Evolutionary conservation across 2,888 invertebrate genomes (phyloP).

Genomic region (Sarcophaga caerulescens): DNA sequence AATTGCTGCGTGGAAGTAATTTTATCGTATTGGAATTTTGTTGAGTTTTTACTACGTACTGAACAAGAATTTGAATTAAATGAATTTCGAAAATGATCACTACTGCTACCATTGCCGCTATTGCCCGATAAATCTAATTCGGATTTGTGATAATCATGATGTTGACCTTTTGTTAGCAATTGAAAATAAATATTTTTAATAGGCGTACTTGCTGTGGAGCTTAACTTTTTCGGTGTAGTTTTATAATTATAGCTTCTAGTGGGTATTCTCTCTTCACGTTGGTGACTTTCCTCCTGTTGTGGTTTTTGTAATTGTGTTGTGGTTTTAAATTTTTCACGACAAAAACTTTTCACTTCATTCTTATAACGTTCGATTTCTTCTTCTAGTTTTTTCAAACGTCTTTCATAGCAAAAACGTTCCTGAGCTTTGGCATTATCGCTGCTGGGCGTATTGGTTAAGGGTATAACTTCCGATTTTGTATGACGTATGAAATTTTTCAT

Average conservation of each 20-base stretch:
- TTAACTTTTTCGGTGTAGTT: constrained; percentile 34
- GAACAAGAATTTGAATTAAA: constrained; percentile 45
- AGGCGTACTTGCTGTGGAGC: constrained; percentile 29
- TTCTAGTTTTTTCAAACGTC: constrained; percentile 73
- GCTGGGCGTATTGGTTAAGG: constrained; percentile 18
- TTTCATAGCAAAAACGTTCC: constrained; percentile 73
- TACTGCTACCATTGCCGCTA: constrained; percentile 52
- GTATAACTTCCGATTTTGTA: constrained; percentile 68
- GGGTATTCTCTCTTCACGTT: constrained; percentile 2
- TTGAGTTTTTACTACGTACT: constrained; percentile 37
- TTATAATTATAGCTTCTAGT: constrained; percentile 35
- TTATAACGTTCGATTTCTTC: constrained; percentile 76
- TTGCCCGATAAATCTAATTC: constrained; percentile 57
- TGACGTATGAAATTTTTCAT: constrained; percentile 55
- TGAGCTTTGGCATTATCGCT: constrained; percentile 54
- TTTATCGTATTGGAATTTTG: constrained; percentile 19
- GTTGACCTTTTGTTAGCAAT: constrained; percentile 65
- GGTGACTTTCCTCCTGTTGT: background rate
- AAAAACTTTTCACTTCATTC: constrained; percentile 74
- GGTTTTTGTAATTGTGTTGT: constrained; percentile 39
- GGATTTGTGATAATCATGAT: constrained; percentile 60
- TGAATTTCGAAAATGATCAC: constrained; percentile 42
- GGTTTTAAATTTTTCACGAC: constrained; percentile 70
- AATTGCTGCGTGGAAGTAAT: constrained; percentile 20
- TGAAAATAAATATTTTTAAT: constrained; percentile 67